Evolutionary conservation across 2,888 invertebrate species (phyloP).

Genomic region (Liposcelis brunnea): DNA sequence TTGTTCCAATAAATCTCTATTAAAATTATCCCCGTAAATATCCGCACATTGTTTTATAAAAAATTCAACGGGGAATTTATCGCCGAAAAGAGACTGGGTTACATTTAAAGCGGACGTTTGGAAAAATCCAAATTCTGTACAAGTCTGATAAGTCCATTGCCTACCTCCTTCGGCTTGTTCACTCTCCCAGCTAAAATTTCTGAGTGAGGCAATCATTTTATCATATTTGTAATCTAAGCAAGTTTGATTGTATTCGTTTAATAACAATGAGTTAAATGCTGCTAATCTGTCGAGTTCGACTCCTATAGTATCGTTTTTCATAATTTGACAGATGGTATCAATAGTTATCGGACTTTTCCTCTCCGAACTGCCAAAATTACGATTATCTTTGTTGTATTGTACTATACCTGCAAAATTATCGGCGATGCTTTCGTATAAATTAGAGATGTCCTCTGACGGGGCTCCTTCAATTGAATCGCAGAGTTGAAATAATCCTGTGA

Average conservation of each 20-base stretch:
- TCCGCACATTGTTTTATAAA: constrained; percentile 68
- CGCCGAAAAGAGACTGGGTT: constrained; percentile 47
- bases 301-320: constrained; percentile 42
- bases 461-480: constrained; percentile 54
- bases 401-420: constrained; percentile 80
- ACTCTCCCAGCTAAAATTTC: constrained; percentile 46
- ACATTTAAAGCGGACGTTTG: constrained; percentile 58
- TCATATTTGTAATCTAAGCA: constrained; percentile 74
- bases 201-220: constrained; percentile 50
- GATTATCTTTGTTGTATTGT: constrained; percentile 52
- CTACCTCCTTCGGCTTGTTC: constrained; percentile 49
- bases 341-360: constrained; percentile 50
- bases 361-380: constrained; percentile 28
- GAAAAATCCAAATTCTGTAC: constrained; percentile 90
- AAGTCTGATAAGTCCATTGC: constrained; percentile 90
- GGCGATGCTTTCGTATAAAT: constrained; percentile 65
- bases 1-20: constrained; percentile 36
- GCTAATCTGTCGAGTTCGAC: constrained; percentile 52
- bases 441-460: constrained; percentile 48
- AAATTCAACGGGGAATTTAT: constrained; percentile 56
- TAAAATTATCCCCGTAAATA: constrained; percentile 59
- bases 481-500: constrained; percentile 58
- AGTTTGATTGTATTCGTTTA: constrained; percentile 45
- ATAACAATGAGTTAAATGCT: constrained; percentile 48
- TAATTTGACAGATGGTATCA: constrained; percentile 59